Conservation (phyloP, 2,888 invertebrate species). For the Hyles lineata region DNA sequence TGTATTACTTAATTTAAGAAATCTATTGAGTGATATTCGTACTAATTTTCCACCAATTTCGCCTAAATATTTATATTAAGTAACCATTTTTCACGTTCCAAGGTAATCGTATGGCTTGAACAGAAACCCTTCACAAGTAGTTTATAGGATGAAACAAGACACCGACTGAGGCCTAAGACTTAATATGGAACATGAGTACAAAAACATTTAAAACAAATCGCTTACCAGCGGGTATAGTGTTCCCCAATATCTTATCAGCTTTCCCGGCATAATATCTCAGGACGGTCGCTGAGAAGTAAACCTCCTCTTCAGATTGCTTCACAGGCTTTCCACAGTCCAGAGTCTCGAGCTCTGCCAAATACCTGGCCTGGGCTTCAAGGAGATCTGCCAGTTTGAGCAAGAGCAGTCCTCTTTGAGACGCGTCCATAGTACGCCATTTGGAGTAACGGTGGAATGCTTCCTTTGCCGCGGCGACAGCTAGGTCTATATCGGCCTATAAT, state of each 20-base stretch:
- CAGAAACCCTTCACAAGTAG: too few relatives aligned
- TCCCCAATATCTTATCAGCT: conserved; percentile 94
- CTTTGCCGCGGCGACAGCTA: conserved; percentile 92
- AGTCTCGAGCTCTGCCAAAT: conserved; percentile 95
- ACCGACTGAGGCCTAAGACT: too few relatives aligned
- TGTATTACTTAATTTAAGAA: too few relatives aligned
- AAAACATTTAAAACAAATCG: conserved; percentile 30
- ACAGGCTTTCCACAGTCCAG: conserved; percentile 98
- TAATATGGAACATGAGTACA: background rate
- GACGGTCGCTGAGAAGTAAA: conserved; percentile 86
- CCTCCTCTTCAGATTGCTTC: conserved; percentile 87
- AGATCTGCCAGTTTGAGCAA: conserved; percentile 90
- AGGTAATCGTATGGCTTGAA: too few relatives aligned
- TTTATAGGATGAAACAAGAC: too few relatives aligned
- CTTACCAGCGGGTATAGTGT: conserved; percentile 88
- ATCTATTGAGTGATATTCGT: too few relatives aligned
- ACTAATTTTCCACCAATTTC: too few relatives aligned
- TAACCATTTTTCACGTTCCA: too few relatives aligned
- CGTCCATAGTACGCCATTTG: conserved; percentile 92
- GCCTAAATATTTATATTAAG: too few relatives aligned
- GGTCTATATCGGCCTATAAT: conserved; percentile 90
- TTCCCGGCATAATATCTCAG: conserved; percentile 95
- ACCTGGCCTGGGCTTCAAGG: conserved; percentile 89
- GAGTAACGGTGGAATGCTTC: conserved; percentile 90
- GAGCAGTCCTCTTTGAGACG: conserved; percentile 90